Percentiles rank a stretch among this genome's conserved stretches.
Evolutionary conservation across 2,113 vertebrate genomes (phyloP).

Genomic region (Tupaia tana): DNA sequence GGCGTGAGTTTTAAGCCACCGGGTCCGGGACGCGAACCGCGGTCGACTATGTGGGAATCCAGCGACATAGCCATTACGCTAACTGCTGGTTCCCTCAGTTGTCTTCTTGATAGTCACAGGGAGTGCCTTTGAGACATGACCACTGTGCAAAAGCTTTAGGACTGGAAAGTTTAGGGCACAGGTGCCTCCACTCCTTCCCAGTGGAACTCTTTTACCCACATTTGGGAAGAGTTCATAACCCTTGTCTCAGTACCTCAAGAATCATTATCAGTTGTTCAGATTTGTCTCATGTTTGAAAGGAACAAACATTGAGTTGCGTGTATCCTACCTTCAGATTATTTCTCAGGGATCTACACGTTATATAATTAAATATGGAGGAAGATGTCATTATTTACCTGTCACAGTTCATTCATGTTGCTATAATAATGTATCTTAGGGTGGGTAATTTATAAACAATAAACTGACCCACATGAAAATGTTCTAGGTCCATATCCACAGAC

Average conservation of each 20-base stretch:
- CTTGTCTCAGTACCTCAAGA: not conserved
- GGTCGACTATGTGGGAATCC: no score
- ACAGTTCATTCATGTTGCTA: not conserved
- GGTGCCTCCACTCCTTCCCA: rapidly evolving
- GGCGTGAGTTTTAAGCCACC: no score
- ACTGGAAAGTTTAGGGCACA: not conserved
- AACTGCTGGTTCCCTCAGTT: no score
- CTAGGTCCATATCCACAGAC: no score
- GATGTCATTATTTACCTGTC: no score
- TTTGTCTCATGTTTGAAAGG: not conserved
- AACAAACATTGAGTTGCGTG: not conserved
- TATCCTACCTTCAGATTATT: not conserved
- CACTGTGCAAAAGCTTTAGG: not conserved
- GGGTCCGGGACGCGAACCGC: no score
- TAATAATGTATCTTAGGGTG: not conserved
- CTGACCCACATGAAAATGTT: no score
- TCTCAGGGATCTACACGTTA: not conserved
- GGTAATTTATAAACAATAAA: not conserved
- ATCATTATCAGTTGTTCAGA: not conserved
- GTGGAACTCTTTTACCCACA: not conserved
- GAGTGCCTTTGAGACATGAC: not conserved
- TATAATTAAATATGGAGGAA: not conserved
- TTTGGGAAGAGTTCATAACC: not conserved
- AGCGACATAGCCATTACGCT: no score
- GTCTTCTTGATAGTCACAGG: not conserved